Base-by-base conservation (phyloP, 1,140 invertebrate genomes). In the Drosophila eugracilis region DNA sequence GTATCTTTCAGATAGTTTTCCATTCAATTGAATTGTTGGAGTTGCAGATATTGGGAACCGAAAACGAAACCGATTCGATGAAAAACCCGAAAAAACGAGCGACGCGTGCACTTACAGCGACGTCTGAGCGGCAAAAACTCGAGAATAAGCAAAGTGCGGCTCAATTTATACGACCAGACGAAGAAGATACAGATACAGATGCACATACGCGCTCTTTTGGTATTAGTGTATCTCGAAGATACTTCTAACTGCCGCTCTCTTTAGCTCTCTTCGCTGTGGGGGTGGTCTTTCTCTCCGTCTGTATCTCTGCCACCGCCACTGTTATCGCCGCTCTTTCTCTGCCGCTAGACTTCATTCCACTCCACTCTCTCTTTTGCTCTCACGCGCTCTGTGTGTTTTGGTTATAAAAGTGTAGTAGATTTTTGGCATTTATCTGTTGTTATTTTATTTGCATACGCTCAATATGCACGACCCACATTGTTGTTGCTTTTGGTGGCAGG, bases 61-160 rank as follows among this genome's bases (percentile, higher is more conserved):
- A 67, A 67, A 59, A 42, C 55, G 39, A 58, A 45, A 45, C 39
- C 59, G 59, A 63, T 44, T 45, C 55, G 55, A 26, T 30, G 37
- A 34, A 54, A 26, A 41, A 41, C 54, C 59, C 59, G 59, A 62
- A 41, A 32, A 52, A 6, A 44, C 60, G 63, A 67, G 62, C 63
- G 47, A 67, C 78, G 83, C 74, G 74, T 84, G 83, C 81, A 81
- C 73, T 81, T 86, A 88, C 81, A 86, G 66, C 77, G 83, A 74
- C 73, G 83, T 60, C 69, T 81, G 83, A 78, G 83, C 81, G 74
- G 75, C 80, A 86, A 85, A 88, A 86, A 86, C 81, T 81, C 81
- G 83, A 86, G 81, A 86, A 86, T 83, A 86, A 69, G 80, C 81
- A 81, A 86, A 86, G 81, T 86, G 83, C 81, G 81, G 81, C 83